Evolutionary conservation across 2,797 vertebrate species (phyloP), one percentile per base, ranked within the genome.

Genomic region (Muraenolepis orangiensis): DNA sequence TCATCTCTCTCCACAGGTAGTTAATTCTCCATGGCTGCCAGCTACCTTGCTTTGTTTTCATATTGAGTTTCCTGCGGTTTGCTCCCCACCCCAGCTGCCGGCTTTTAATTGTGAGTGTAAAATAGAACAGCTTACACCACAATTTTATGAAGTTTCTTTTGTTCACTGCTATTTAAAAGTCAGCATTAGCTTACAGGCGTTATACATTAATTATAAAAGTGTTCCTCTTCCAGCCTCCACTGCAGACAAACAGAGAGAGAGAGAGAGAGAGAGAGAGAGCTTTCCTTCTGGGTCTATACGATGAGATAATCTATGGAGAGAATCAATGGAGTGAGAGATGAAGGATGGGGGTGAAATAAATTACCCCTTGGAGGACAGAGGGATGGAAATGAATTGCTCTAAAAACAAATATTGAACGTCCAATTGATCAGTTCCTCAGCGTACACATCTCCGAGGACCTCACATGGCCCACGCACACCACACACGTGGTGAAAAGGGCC

Each of bases 351-450:
- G 28, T 46, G 28, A 51, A 28, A 13, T 71, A 14, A 32, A n/a
- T 71, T 75, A 74, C 61, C 10, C 16, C 68, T 0, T 31, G 34
- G 64, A 38, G 64, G 28, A 78, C 66, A 18, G 51, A 13, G 1
- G 32, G 71, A 74, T 61, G 57, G 23, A 23, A 79, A 71, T 69
- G 64, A 73, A 72, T 70, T 72, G 46, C 51, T 72, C 14, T n/a
- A 67, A 67, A 67, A 30, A 14, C 66, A 67, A 67, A 67, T 6
- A 67, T 30, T 30, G 29, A 67, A 11, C 28, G 14, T 67, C 26
- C 26, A 67, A 67, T 26, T 40, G 20, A 42, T 73, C n/a, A n/a
- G n/a, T n/a, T n/a, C n/a, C n/a, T n/a, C n/a, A n/a, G n/a, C n/a
- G n/a, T n/a, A n/a, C n/a, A n/a, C n/a, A n/a, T n/a, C n/a, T n/a